Percentiles rank a stretch among this genome's conserved stretches.
These are phyloP conservation scores for Scaptomyza tumidula DNA, from an alignment of 2,888 invertebrate species.

Conservation along the genomic window DNA sequence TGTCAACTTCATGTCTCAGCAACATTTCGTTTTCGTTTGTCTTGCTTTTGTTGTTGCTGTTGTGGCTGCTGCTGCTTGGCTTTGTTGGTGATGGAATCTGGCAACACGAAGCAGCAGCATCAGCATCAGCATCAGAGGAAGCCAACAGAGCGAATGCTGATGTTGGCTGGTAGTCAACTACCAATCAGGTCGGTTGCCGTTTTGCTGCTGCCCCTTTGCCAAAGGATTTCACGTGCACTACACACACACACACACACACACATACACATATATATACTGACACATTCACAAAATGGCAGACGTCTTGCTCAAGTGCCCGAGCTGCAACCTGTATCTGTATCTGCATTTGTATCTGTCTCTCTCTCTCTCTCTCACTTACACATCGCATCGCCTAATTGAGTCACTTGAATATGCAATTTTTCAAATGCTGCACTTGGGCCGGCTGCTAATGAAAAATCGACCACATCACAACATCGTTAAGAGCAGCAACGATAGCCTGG, in stretches of 20 bases:
- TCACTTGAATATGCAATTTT: conserved; percentile 79
- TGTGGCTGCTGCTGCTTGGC: conserved; percentile 45
- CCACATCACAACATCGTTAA: conserved; percentile 73
- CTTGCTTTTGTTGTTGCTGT: conserved; percentile 43
- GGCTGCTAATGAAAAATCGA: conserved; percentile 63
- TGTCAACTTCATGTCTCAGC: conserved; percentile 82
- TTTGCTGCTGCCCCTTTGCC: conserved; percentile 65
- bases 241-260: conserved; percentile 39
- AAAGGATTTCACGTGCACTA: conserved; percentile 78
- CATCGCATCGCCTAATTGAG: conserved; percentile 67
- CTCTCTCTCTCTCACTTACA: conserved; percentile 7
- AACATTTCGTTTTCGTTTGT: conserved; percentile 80
- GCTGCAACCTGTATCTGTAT: conserved; percentile 67
- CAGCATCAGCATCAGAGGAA: conserved; percentile 31
- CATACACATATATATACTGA: conserved; percentile 25
- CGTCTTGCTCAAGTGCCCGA: conserved; percentile 68
- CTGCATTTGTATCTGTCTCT: conserved; percentile 34
- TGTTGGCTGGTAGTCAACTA: conserved; percentile 68
- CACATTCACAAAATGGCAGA: conserved; percentile 72
- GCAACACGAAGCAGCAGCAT: conserved; percentile 54
- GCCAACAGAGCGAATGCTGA: conserved; percentile 59
- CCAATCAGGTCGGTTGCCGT: conserved; percentile 81
- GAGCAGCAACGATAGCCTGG: conserved; percentile 28
- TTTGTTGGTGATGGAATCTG: conserved; percentile 78
- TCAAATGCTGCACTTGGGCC: conserved; percentile 64